A percentile compares a stretch with the other conserved stretches of the same genome.
These are phyloP conservation scores for Corythaeola cristata DNA, from an alignment of 2,113 vertebrate genomes.

Conservation along the genomic window DNA sequence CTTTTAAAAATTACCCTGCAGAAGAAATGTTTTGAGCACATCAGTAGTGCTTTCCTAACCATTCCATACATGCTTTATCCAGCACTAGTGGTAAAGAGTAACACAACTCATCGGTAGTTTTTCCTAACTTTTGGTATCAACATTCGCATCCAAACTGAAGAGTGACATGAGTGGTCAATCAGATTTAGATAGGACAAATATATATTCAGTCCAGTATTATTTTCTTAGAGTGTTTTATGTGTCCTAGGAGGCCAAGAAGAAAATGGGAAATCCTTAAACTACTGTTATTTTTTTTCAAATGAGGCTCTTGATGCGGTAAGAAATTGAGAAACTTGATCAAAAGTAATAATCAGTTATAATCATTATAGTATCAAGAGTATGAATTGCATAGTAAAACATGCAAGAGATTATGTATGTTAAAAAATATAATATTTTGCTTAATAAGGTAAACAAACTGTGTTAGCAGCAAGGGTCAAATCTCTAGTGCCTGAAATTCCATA, in stretches of 20 bases:
- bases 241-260: not conserved
- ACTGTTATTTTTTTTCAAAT: not conserved
- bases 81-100: not conserved
- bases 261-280: not conserved
- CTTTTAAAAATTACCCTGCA: not conserved
- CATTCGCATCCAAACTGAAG: not conserved
- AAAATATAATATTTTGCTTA: not conserved
- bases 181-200: not conserved
- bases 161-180: not conserved
- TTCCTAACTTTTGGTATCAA: not conserved
- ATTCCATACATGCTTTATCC: not conserved
- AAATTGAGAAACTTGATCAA: not conserved
- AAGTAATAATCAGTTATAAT: not conserved
- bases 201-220: not conserved
- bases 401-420: not conserved
- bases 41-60: not conserved
- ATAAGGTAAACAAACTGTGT: not conserved
- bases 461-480: not conserved
- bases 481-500: not conserved
- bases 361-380: not conserved
- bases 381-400: not conserved
- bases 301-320: not conserved
- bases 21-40: not conserved
- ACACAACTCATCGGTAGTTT: not conserved
- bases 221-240: not conserved